A percentile compares a stretch with the other conserved stretches of the same genome.
Evolutionary conservation across 1,140 invertebrate species (phyloP).

Genomic region (Hirudo medicinalis): DNA sequence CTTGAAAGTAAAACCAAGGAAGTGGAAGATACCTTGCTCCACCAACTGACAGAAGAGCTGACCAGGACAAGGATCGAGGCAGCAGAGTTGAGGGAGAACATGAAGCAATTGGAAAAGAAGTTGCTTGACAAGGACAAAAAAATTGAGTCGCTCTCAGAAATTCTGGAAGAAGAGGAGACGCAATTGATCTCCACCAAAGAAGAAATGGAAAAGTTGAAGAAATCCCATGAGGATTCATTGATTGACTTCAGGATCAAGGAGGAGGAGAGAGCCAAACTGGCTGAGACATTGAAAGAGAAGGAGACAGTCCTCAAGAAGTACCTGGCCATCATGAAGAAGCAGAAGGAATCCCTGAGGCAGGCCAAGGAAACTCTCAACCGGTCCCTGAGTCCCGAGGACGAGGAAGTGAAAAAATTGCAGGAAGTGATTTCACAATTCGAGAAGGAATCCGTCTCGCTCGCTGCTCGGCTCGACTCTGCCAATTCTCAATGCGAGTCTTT

Average conservation of each 20-base stretch:
- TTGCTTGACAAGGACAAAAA: conserved; percentile 1
- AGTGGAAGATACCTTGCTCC: no score
- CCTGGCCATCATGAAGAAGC: conserved; percentile 7
- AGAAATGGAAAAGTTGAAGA: conserved; percentile 12
- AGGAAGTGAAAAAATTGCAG: no score
- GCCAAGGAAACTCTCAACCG: neutral
- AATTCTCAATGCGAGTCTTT: no score
- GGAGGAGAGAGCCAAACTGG: neutral
- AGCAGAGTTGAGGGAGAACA: neutral
- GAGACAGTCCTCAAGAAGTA: neutral
- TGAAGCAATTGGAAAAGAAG: conserved; percentile 9
- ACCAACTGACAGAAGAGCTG: no score
- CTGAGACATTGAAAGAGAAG: conserved; percentile 7
- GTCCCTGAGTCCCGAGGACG: no score
- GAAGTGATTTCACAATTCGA: no score
- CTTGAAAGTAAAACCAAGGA: no score
- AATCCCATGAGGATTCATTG: neutral
- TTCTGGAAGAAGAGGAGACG: conserved; percentile 8
- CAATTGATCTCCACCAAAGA: conserved; percentile 9
- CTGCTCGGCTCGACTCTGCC: no score
- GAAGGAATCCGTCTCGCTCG: no score
- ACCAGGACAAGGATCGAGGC: no score
- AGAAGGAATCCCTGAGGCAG: neutral
- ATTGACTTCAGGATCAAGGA: neutral
- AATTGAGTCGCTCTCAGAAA: conserved; percentile 6